These are phyloP conservation scores for Microcebus tavaratra DNA, from an alignment of 2,113 vertebrate genomes.

Conservation along the genomic window DNA sequence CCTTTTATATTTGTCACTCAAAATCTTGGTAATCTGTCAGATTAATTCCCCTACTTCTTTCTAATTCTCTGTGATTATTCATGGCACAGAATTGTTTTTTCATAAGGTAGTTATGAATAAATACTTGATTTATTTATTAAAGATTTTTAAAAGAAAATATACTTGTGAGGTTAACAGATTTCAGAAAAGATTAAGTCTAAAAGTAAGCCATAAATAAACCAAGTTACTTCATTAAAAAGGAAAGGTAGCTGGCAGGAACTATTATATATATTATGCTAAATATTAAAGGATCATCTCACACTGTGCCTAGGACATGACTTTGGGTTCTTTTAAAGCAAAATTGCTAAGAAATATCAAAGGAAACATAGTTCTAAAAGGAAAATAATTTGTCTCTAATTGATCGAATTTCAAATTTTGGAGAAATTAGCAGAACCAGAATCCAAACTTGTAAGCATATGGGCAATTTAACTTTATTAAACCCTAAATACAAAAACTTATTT, in stretches of 20 bases:
- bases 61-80: neutral
- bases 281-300: neutral
- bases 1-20: neutral
- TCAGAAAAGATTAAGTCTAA: conserved; percentile 23
- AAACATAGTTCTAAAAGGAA: conserved; percentile 7
- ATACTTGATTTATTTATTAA: neutral
- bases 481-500: neutral
- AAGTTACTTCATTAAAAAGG: neutral
- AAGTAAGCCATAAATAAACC: neutral
- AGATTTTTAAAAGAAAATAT: neutral
- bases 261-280: neutral
- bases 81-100: neutral
- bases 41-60: neutral
- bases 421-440: conserved; percentile 42
- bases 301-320: neutral
- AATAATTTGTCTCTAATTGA: conserved; percentile 29
- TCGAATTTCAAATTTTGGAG: conserved; percentile 26
- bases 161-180: neutral
- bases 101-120: neutral
- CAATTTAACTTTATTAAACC: conserved; percentile 49
- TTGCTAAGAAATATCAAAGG: conserved; percentile 32
- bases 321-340: neutral
- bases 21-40: neutral
- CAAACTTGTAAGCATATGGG: neutral
- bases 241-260: neutral